These are phyloP conservation scores for Centrocercus urophasianus DNA, from an alignment of 2,113 vertebrate species.

Conservation along the genomic window DNA sequence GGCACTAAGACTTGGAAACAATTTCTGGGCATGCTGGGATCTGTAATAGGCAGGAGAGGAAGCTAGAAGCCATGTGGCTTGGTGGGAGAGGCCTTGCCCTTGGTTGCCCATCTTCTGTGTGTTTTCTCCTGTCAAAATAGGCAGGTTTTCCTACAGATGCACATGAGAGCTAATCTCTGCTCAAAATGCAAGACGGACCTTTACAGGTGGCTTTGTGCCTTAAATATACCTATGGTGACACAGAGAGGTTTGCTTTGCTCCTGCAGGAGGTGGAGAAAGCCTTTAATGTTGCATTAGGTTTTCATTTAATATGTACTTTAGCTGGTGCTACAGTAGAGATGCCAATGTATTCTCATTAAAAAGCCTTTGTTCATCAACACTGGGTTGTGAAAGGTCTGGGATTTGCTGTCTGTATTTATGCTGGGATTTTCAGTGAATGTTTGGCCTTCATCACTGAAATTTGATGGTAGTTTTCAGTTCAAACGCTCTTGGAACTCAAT, in stretches of 20 bases:
- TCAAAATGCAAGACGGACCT: background rate
- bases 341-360: background rate
- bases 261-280: background rate
- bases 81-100: background rate
- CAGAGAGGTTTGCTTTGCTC: background rate
- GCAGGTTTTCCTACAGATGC: too few species aligned
- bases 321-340: background rate
- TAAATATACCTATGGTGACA: background rate
- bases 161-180: background rate
- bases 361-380: background rate
- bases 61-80: background rate
- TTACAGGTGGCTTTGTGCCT: background rate
- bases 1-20: background rate
- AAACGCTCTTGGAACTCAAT: background rate
- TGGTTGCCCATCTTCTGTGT: background rate
- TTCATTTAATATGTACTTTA: background rate
- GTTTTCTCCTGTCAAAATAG: background rate
- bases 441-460: background rate
- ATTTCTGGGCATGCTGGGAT: background rate
- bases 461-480: background rate
- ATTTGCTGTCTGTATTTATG: background rate
- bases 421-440: background rate
- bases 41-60: background rate
- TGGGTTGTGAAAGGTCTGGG: background rate
- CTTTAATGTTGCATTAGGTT: background rate